A percentile compares a stretch with the other conserved stretches of the same genome.
These are phyloP conservation scores for Linyphia triangularis DNA, from an alignment of 2,888 invertebrate species.

Conservation along the genomic window DNA sequence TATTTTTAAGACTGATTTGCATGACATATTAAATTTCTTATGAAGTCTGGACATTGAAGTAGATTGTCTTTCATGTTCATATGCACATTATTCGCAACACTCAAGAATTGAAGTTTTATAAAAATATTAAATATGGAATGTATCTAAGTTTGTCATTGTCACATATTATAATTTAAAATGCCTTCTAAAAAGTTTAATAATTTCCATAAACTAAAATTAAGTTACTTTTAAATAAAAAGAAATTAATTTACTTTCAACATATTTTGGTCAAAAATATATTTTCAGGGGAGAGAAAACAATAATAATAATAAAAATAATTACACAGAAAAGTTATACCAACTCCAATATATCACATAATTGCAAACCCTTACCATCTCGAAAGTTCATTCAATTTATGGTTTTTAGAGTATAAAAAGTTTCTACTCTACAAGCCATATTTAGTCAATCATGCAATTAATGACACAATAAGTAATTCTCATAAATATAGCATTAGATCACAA, in stretches of 20 bases:
- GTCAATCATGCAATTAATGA: conserved; percentile 65
- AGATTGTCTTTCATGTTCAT: conserved; percentile 42
- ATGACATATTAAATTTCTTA: conserved; percentile 25
- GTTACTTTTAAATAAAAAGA: too few species aligned
- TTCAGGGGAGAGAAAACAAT: too few species aligned
- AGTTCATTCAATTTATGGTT: conserved; percentile 47
- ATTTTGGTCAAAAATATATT: too few species aligned
- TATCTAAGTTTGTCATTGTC: conserved; percentile 14
- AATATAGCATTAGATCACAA: conserved; percentile 32
- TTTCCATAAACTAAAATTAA: too few species aligned
- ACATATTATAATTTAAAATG: neutral
- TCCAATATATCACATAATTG: conserved; percentile 49
- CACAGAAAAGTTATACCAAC: conserved; percentile 28
- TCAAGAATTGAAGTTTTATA: conserved; percentile 26
- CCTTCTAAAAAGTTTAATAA: too few species aligned
- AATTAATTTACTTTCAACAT: too few species aligned
- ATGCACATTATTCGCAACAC: conserved; percentile 28
- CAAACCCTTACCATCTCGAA: conserved; percentile 35
- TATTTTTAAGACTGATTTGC: neutral
- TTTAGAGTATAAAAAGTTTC: conserved; percentile 63
- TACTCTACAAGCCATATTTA: conserved; percentile 73
- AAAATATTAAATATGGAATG: conserved; percentile 46
- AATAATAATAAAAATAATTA: too few species aligned
- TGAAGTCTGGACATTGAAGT: conserved; percentile 8
- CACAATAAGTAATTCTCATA: conserved; percentile 47